Percentiles rank a stretch among this genome's conserved stretches.
Conservation (phyloP, 1,140 invertebrate genomes). For the Chlorops oryzae region DNA sequence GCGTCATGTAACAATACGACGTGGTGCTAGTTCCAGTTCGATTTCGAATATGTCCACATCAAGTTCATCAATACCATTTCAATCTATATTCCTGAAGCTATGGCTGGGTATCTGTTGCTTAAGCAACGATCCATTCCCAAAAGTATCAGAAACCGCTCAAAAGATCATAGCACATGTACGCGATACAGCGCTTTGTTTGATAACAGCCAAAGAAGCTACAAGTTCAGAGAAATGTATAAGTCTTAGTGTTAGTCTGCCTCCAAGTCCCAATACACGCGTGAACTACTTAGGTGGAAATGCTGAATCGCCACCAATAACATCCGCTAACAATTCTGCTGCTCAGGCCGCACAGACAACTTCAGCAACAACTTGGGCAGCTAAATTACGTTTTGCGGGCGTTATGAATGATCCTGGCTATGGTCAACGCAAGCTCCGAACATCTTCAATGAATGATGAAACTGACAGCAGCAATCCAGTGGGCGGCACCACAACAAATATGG, state of each 20-base stretch:
- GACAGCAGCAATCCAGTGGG: constrained; percentile 18
- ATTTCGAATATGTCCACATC: constrained; percentile 37
- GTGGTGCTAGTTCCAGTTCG: constrained; percentile 45
- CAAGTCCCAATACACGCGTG: constrained; percentile 52
- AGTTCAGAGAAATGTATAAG: constrained; percentile 35
- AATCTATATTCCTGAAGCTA: constrained; percentile 76
- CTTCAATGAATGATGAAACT: constrained; percentile 41
- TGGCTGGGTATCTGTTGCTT: constrained; percentile 73
- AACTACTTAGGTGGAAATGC: constrained; percentile 33
- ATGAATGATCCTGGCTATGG: not conserved
- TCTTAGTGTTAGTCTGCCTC: constrained; percentile 50
- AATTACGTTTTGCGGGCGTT: constrained; percentile 25
- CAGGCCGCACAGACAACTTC: not conserved
- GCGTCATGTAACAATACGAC: constrained; percentile 34
- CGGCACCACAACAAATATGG: constrained; percentile 3
- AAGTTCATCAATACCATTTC: constrained; percentile 44
- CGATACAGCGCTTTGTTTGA: constrained; percentile 55
- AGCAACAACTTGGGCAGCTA: constrained; percentile 20
- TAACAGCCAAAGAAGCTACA: constrained; percentile 42
- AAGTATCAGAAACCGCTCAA: constrained; percentile 67
- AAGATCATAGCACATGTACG: constrained; percentile 72
- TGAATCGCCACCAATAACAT: constrained; percentile 26
- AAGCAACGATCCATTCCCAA: constrained; percentile 77
- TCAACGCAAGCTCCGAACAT: constrained; percentile 40
- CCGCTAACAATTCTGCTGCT: not conserved